A percentile compares a stretch with the other conserved stretches of the same genome.
phyloP scores from a whole-genome alignment of 2,797 vertebrate species.

The Nyctalus aviator region DNA sequence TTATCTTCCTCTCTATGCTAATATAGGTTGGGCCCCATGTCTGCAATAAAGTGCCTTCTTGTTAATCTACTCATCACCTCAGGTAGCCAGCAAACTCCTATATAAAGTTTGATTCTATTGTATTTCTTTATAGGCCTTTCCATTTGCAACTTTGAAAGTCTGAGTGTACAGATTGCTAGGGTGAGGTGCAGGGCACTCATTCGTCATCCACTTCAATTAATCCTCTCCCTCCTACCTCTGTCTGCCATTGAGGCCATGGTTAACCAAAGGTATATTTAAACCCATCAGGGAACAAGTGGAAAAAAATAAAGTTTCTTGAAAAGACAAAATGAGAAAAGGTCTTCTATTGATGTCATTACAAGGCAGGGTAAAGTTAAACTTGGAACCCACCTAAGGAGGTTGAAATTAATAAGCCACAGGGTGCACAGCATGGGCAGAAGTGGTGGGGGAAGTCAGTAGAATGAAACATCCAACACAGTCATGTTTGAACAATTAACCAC shows the following conservation, averaged over 20 bases:
- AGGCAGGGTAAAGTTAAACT: slow-evolving; percentile 20
- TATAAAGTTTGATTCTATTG: background rate
- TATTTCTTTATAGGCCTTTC: background rate
- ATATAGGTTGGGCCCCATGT: background rate
- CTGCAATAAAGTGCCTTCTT: slow-evolving; percentile 3
- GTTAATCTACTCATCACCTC: background rate
- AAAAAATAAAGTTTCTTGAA: slow-evolving; percentile 37
- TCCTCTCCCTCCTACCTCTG: background rate
- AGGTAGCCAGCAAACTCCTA: background rate
- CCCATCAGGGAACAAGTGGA: background rate
- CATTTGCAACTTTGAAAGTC: slow-evolving; percentile 47
- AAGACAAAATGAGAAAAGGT: slow-evolving; percentile 56
- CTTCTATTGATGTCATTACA: slow-evolving; percentile 25
- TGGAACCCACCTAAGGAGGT: slow-evolving; percentile 9
- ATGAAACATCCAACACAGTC: background rate
- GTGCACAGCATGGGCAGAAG: background rate
- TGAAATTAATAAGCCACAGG: background rate
- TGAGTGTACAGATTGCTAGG: background rate
- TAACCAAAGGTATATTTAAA: slow-evolving; percentile 54
- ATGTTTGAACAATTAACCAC: background rate
- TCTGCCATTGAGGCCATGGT: background rate
- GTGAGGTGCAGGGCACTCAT: background rate
- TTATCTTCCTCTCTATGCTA: slow-evolving; percentile 37
- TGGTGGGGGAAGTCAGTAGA: fast-evolving
- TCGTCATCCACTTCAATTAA: slow-evolving; percentile 28